Evolutionary conservation across 1,140 invertebrate genomes (phyloP), one percentile per base, ranked within the genome.

Genomic region (Apis dorsata): DNA sequence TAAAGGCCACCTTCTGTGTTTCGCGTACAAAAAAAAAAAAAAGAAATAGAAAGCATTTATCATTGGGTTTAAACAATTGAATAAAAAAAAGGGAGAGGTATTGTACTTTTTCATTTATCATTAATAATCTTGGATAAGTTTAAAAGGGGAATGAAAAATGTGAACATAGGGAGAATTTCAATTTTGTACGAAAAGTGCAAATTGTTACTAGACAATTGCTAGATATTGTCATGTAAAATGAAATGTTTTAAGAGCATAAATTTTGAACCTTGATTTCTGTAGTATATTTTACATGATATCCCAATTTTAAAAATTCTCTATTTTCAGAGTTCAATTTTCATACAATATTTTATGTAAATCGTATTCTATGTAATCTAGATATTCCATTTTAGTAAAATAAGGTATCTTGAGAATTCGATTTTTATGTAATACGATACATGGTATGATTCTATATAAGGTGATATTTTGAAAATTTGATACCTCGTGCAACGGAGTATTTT

Each of bases 1-100:
- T 92, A 92, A 92, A 92, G 86, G 73, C 85, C 71, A 85, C 75
- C 21, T 10, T n/a, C 17, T 9, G 5, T 21, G 9, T 44, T 55
- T n/a, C 55, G 12, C 0, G 15, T 2, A 8, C 24, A 59, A 49
- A 60, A 10, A 8, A 24, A 24, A 10, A 60, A 53, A 53, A 62
- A 21, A 60, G 13, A 3, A 9, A 8, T 13, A 12, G 19, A 44
- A 3, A 5, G 9, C n/a, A 17, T 62, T 75, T 63, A 24, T 24
- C 44, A 21, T 21, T 12, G 5, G 5, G 21, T 5, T 60, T 60
- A 19, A n/a, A 21, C 59, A 8, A 60, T 9, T 8, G 59, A n/a
- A 8, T 60, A 9, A 4, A 11, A 60, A n/a, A 60, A 60, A 15
- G 0, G 10, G 13, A 5, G 34, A 0, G 34, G 34, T 44, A 44